Evolutionary conservation across 2,797 vertebrate genomes (phyloP), one percentile per base, ranked within the genome.

Genomic region (Epinephelus awoara): DNA sequence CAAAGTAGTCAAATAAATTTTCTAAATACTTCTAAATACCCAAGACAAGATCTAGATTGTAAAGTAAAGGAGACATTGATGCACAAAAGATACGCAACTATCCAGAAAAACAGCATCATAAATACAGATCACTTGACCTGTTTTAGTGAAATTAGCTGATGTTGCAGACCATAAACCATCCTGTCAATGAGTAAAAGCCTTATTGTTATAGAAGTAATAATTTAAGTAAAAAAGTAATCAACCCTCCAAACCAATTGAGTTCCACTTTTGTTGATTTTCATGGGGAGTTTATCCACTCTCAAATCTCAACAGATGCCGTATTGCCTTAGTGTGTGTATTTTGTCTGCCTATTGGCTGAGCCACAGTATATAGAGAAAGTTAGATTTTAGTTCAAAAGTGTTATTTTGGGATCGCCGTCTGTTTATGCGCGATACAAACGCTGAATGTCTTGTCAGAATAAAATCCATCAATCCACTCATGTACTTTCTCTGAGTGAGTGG

Each of bases 151-250:
- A 47, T 18, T 67, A 54, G 23, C 65, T 51, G 15, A 1, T 58
- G 25, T 59, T 64, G 50, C 19, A 65, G 25, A 55, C 70, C 61
- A 88, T 90, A 65, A 83, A 88, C 91, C 82, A 83, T 57, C 27
- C 34, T 72, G 52, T 75, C 61, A 23, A 14, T 21, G 6, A 49
- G 66, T 67, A 49, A 84, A 76, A 81, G 47, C 47, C 54, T 69
- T 5, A 29, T 54, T 78, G 67, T 81, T 54, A 65, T 11, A 72
- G n/a, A 40, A 52, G 38, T 65, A 75, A 72, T 61, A 42, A 50
- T 64, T 49, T 18, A 27, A 57, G 27, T 82, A 61, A 57, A 65
- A 72, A 64, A 3, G 23, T 75, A 42, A 84, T 84, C 64, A 66
- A 55, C 25, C 49, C 47, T 59, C 42, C 6, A 25, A 40, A 72